Base-by-base conservation (phyloP, 2,888 invertebrate genomes). In the Pandemis heparana region DNA sequence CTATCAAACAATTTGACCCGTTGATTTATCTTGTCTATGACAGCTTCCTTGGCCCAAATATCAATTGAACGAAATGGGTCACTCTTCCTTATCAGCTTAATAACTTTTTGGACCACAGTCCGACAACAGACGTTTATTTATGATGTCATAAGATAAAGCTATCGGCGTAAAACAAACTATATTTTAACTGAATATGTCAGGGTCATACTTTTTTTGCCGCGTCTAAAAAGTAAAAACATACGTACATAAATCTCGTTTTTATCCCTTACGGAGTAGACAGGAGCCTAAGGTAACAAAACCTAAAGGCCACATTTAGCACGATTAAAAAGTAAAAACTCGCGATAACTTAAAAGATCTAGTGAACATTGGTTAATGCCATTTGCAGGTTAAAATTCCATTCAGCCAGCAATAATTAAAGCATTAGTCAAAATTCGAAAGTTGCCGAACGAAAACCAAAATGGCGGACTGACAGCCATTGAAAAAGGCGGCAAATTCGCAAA, bases 31-130 rank as follows among this genome's bases (percentile, higher is more conserved):
- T 74, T 53, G 74, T 74, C 68, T 73, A 60, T 69, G 71, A 71
- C 23, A 70, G 71, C 68, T 69, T 74, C 74, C 70, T 74, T 74
- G 74, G 70, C 74, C 74, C 60, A 69, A 65, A 74, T 74, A 64
- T 64, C 73, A 74, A 74, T 74, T 74, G 65, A 65, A 18, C 60
- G 63, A 74, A 74, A 69, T 70, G 70, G 74, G 74, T 74, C 70
- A 74, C 53, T 56, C 59, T 53, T 74, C 74, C 74, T 74, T 73
- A 73, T 73, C 73, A 69, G 18, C 62, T 59, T 46, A 69, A 56
- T 63, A 59, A 69, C 48, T 73, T 69, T 14, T 64, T 60, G 59
- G 72, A 56, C 39, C 67, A 53, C 51, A 62, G 67, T 32, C 48
- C 32, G 59, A 39, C 68, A 73, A 73, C 67, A 51, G 23, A 5